A percentile compares a stretch with the other conserved stretches of the same genome.
Evolutionary conservation across 37 sponge, comb jelly and placozoan genomes (phyloP).

Genomic region (Ianthella basta): DNA sequence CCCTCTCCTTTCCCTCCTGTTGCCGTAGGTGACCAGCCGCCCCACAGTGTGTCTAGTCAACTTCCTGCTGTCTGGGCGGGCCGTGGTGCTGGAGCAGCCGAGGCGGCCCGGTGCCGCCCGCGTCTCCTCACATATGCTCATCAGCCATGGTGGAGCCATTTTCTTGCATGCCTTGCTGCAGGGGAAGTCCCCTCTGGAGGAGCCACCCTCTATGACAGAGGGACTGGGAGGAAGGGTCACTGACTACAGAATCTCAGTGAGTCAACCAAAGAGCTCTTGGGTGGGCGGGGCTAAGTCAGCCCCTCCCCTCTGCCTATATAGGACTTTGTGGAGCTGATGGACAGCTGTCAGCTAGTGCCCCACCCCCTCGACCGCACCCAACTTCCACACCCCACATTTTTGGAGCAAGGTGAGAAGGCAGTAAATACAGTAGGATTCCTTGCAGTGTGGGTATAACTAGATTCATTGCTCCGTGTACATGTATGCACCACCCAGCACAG

Average conservation of each 20-base stretch:
- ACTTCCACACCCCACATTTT: conserved; percentile 46
- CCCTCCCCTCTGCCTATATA: not conserved
- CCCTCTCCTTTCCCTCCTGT: not conserved
- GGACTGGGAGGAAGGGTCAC: conserved; percentile 86
- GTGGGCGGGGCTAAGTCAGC: not conserved
- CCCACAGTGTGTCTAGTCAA: conserved; percentile 89
- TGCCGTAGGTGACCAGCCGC: conserved; percentile 73
- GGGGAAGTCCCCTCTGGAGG: conserved; percentile 68
- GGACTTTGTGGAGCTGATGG: conserved; percentile 85
- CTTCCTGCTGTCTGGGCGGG: conserved; percentile 71
- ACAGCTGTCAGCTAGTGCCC: conserved; percentile 51
- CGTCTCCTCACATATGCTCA: conserved; percentile 73
- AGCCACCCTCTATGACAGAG: conserved; percentile 89
- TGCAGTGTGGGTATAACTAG: not conserved
- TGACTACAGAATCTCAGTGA: conserved; percentile 87
- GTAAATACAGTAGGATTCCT: not conserved
- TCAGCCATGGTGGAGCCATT: conserved; percentile 66
- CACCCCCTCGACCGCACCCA: conserved; percentile 63
- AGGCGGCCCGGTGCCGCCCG: conserved; percentile 43
- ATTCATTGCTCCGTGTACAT: not conserved
- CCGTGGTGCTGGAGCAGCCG: conserved; percentile 87
- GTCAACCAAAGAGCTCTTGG: not conserved
- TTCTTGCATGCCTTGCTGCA: conserved; percentile 80
- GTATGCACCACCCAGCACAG: too few relatives aligned
- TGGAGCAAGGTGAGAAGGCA: conserved; percentile 45